A percentile compares a stretch with the other conserved stretches of the same genome.
phyloP scores from a whole-genome alignment of 2,113 vertebrate species.

The Gila orcuttii region DNA sequence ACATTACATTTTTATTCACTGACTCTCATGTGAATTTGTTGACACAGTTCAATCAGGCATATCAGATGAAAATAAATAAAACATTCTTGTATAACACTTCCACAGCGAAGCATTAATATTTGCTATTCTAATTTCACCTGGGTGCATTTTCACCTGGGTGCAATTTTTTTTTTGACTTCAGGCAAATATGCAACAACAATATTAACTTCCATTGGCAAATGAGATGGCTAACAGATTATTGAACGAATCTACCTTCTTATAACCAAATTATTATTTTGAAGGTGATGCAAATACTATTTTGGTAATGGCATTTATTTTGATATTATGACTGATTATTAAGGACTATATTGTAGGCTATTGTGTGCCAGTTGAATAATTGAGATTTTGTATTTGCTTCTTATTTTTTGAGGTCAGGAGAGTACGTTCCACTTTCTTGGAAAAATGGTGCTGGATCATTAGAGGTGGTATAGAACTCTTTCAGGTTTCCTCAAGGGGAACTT shows the following conservation, averaged over 20 bases:
- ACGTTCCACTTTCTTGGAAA: background rate
- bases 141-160: background rate
- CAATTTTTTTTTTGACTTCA: background rate
- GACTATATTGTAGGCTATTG: background rate
- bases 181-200: slow-evolving; percentile 14
- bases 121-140: background rate
- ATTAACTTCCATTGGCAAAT: background rate
- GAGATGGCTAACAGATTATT: background rate
- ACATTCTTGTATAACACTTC: background rate
- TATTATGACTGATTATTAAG: background rate
- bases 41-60: slow-evolving; percentile 27
- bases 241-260: background rate
- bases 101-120: background rate
- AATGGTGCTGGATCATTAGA: background rate
- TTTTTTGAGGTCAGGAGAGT: slow-evolving; percentile 33
- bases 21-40: slow-evolving; percentile 15
- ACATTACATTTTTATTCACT: background rate
- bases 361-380: background rate
- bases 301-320: background rate
- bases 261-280: background rate
- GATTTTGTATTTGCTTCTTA: slow-evolving; percentile 16
- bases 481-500: slow-evolving; percentile 35
- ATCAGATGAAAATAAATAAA: slow-evolving; percentile 27
- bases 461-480: slow-evolving; percentile 7
- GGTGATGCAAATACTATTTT: background rate